Conservation (phyloP, 2,888 invertebrate species). For the Diploptera punctata region DNA sequence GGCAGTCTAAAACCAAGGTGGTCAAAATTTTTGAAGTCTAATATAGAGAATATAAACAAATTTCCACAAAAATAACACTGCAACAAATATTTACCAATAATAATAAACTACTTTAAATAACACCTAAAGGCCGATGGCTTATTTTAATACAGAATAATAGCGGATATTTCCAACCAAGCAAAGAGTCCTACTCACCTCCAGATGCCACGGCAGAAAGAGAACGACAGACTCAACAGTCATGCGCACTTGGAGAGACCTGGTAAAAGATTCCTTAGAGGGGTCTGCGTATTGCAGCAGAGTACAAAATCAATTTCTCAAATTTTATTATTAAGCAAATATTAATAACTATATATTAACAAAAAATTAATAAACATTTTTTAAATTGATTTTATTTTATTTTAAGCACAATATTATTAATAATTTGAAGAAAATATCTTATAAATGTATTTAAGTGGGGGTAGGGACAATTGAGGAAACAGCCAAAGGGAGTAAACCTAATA, state of each 20-base stretch:
- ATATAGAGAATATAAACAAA: not conserved
- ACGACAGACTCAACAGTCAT: conserved; percentile 47
- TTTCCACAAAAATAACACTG: conserved; percentile 13
- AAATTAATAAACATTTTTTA: too few relatives aligned
- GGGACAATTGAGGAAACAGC: too few relatives aligned
- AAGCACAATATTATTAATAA: too few relatives aligned
- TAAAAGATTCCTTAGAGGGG: conserved; percentile 26
- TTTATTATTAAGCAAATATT: not conserved
- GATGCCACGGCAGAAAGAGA: conserved; percentile 53
- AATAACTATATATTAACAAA: too few relatives aligned
- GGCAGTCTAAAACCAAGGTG: conserved; percentile 21
- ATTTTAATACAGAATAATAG: conserved; percentile 22
- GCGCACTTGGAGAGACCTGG: conserved; percentile 43
- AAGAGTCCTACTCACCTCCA: conserved; percentile 50
- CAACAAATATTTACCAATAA: not conserved
- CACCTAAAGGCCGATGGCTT: conserved; percentile 33
- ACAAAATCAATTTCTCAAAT: conserved; percentile 25
- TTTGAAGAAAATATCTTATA: too few relatives aligned
- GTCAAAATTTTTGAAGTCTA: not conserved
- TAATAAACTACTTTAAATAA: not conserved
- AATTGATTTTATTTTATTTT: too few relatives aligned
- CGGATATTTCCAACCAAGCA: conserved; percentile 27
- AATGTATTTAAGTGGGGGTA: too few relatives aligned
- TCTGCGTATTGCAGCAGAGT: conserved; percentile 18
- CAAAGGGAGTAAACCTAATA: too few relatives aligned